A percentile compares a stretch with the other conserved stretches of the same genome.
Conservation (phyloP, 2,113 vertebrate genomes). For the Mus spicilegus region DNA sequence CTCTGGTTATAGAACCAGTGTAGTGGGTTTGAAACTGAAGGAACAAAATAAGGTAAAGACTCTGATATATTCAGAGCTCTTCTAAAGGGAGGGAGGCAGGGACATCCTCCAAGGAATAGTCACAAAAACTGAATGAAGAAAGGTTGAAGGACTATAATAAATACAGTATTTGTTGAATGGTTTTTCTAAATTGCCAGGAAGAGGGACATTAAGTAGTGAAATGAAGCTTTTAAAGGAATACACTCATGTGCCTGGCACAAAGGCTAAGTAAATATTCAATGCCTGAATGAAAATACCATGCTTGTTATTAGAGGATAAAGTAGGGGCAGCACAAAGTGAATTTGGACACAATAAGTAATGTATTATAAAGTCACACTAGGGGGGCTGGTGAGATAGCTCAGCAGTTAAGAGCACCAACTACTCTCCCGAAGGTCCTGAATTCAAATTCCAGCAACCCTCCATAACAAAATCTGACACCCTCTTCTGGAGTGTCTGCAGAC, state of each 20-base stretch:
- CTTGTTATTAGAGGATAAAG: slow-evolving; percentile 31
- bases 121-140: slow-evolving; percentile 19
- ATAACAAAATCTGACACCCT: too few relatives aligned
- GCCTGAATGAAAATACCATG: slow-evolving; percentile 52
- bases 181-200: slow-evolving; percentile 49
- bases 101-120: not conserved
- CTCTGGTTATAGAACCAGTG: not conserved
- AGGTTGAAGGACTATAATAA: slow-evolving; percentile 9
- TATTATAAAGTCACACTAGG: not conserved
- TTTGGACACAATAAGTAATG: slow-evolving; percentile 17
- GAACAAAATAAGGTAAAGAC: not conserved
- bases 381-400: too few relatives aligned
- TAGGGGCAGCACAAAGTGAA: slow-evolving; percentile 3
- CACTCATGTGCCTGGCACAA: not conserved
- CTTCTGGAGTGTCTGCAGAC: too few relatives aligned
- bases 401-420: too few relatives aligned
- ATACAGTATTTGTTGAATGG: not conserved
- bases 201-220: slow-evolving; percentile 26
- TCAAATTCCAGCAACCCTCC: too few relatives aligned
- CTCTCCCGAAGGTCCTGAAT: too few relatives aligned
- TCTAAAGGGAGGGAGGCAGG: not conserved
- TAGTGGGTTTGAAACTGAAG: not conserved
- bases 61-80: not conserved
- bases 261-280: slow-evolving; percentile 64
- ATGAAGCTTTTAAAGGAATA: slow-evolving; percentile 23